A percentile compares a stretch with the other conserved stretches of the same genome.
These are phyloP conservation scores for Tachysurus fulvidraco DNA, from an alignment of 2,113 vertebrate genomes.

Conservation along the genomic window DNA sequence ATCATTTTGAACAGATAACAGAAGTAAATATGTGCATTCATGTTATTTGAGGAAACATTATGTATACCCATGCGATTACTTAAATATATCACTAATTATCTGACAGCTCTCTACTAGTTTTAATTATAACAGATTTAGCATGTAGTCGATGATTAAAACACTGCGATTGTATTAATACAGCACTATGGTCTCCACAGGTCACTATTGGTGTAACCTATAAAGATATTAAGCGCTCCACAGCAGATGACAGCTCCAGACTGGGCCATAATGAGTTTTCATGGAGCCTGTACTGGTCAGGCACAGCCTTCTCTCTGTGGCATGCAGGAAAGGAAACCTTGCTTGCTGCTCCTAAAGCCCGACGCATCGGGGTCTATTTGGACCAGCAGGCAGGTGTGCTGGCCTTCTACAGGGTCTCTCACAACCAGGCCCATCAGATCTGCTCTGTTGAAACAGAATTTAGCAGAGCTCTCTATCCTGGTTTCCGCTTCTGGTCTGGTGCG, in stretches of 20 bases:
- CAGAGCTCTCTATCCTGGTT: slow-evolving; percentile 68
- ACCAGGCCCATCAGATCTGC: slow-evolving; percentile 68
- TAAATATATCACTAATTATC: background rate
- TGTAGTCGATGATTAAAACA: background rate
- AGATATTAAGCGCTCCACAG: slow-evolving; percentile 63
- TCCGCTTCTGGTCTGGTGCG: slow-evolving; percentile 69
- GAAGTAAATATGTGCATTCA: background rate
- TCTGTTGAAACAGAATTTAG: slow-evolving; percentile 63
- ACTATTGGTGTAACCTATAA: slow-evolving; percentile 70
- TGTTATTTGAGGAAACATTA: background rate
- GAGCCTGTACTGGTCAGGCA: slow-evolving; percentile 75
- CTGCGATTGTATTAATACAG: background rate
- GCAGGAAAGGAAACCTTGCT: slow-evolving; percentile 63
- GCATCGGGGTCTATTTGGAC: slow-evolving; percentile 74
- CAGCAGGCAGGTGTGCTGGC: slow-evolving; percentile 70
- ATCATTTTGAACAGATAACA: background rate
- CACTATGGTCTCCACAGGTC: slow-evolving; percentile 55
- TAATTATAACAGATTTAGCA: background rate
- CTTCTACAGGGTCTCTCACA: slow-evolving; percentile 67
- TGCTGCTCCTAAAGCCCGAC: slow-evolving; percentile 62
- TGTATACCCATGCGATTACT: background rate
- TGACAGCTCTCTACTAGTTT: background rate
- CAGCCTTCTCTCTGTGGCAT: slow-evolving; percentile 72
- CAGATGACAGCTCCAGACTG: slow-evolving; percentile 66
- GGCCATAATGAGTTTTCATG: slow-evolving; percentile 75